Evolutionary conservation across 2,797 vertebrate species (phyloP).

Genomic region (Capromys pilorides): DNA sequence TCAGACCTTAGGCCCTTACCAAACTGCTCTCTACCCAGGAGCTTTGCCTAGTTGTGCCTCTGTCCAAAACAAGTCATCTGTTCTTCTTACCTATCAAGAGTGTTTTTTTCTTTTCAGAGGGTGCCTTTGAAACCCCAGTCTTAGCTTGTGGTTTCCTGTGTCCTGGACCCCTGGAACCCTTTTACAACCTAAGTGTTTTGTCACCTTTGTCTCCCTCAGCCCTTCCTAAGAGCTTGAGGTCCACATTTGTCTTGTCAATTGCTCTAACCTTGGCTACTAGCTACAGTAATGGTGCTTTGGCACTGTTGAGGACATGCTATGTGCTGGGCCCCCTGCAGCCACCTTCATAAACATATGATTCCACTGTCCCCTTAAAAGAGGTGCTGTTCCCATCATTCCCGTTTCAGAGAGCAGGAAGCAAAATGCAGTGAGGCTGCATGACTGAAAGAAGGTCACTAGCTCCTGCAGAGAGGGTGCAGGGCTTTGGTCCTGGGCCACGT

Average conservation of each 20-base stretch:
- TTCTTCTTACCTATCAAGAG: not conserved
- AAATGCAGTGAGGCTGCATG: not conserved
- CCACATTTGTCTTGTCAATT: not conserved
- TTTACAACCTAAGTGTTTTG: not conserved
- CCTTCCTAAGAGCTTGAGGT: not conserved
- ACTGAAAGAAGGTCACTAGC: not conserved
- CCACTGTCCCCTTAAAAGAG: not conserved
- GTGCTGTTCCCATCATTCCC: not conserved
- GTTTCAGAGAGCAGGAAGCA: not conserved
- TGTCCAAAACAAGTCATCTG: not conserved
- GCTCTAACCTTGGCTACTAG: not conserved
- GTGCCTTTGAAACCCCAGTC: not conserved
- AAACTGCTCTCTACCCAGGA: not conserved
- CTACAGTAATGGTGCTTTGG: not conserved
- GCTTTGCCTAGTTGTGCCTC: not conserved
- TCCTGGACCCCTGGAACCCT: not conserved
- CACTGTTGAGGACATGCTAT: not conserved
- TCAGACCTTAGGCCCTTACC: not conserved
- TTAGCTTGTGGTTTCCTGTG: not conserved
- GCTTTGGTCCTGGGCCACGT: not conserved
- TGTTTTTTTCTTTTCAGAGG: not conserved
- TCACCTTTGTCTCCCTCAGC: not conserved
- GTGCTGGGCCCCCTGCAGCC: not conserved
- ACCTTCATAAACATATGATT: not conserved
- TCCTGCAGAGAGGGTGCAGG: not conserved